These are phyloP conservation scores for Lordiphosa fenestrarum DNA, from an alignment of 2,888 invertebrate species.

Conservation along the genomic window DNA sequence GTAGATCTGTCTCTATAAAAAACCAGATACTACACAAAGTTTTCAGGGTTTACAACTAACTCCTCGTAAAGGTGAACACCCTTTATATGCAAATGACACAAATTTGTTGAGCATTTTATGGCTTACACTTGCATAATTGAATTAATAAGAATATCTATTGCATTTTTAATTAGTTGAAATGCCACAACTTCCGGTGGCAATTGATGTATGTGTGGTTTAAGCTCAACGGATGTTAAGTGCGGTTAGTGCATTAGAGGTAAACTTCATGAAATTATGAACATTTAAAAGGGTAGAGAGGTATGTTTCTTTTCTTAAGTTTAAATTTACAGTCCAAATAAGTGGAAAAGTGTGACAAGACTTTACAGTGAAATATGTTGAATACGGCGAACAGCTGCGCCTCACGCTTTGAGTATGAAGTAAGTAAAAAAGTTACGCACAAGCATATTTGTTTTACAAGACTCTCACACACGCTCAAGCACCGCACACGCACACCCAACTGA, in stretches of 20 bases:
- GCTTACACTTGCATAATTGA: conserved; percentile 40
- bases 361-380: conserved; percentile 43
- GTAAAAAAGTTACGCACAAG: too few species aligned
- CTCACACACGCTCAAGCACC: not conserved
- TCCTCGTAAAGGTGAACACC: too few species aligned
- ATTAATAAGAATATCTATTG: conserved; percentile 38
- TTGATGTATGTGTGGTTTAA: conserved; percentile 16
- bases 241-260: conserved; percentile 3
- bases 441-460: not conserved
- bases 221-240: conserved; percentile 17
- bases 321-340: conserved; percentile 54
- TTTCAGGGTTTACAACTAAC: too few species aligned
- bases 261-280: conserved; percentile 26
- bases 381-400: not conserved
- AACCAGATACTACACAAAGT: too few species aligned
- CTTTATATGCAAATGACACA: conserved; percentile 47
- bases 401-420: too few species aligned
- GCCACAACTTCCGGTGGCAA: conserved; percentile 22
- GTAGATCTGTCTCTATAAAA: too few species aligned
- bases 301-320: conserved; percentile 2
- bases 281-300: conserved; percentile 1
- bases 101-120: conserved; percentile 33
- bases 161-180: conserved; percentile 44
- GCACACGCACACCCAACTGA: not conserved
- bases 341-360: conserved; percentile 29